Base-by-base conservation (phyloP, 2,888 invertebrate species). In the Pollenia griseotomentosa region DNA sequence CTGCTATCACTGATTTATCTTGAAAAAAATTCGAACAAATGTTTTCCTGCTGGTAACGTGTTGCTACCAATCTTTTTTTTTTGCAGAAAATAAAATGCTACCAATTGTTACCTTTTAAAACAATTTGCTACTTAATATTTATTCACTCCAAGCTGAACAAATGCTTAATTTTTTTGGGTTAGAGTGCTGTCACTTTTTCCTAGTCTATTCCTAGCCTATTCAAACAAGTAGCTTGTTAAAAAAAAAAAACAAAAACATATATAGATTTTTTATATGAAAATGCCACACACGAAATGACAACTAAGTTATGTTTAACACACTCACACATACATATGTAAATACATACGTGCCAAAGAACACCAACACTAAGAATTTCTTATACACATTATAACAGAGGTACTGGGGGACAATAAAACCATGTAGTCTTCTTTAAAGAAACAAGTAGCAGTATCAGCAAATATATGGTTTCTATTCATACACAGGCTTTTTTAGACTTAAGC, bases 381-480 rank as follows among this genome's bases (percentile, higher is more conserved):
- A 63, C 12, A 80, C 44, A 48, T 48, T 57, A 12, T 33, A 14
- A 16, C 59, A 53, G n/a, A 59, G 51, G 61, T 16, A 70, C 11
- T 51, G 33, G 65, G 71, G 63, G 53, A 68, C 59, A 66, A 16
- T 57, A 48, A 23, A 33, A 33, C 33, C 33, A 46, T 57, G 40
- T 40, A 65, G 33, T 42, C 33, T 19, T 57, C 10, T 42, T 10
- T 48, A 42, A 66, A 19, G 59, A 61, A 61, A 79, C 33, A 84
- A 74, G 53, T 79, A 84, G 73, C 83, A 84, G 65, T 61, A 55
- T 79, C 79, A 74, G 68, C 74, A 85, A 75, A 70, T 80, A 80
- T 55, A 70, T 42, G 68, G 68, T 55, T 74, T 85, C 83, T 55
- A 19, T 48, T 57, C 53, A 40, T 11, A 9, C 11, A 61, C 23